Conservation (phyloP, 1,140 invertebrate genomes). For the Macrotrachela quadricornifera region DNA sequence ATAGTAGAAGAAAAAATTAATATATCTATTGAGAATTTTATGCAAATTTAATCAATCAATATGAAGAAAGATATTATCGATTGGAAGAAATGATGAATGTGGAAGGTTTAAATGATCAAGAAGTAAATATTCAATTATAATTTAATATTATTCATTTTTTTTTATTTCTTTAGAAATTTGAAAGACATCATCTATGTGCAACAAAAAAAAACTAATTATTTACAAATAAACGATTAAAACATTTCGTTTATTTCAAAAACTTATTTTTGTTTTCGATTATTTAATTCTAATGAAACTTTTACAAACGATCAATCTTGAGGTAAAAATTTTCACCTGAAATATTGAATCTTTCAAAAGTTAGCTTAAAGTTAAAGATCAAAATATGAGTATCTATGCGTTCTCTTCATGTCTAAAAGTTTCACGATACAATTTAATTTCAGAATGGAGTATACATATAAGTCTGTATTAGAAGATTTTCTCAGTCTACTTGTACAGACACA, state of each 20-base stretch:
- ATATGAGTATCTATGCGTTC: no score
- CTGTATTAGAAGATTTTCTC: no score
- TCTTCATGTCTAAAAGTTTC: no score
- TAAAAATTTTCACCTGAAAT: conserved; percentile 90
- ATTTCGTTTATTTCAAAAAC: no score
- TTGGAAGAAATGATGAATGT: conserved; percentile 80
- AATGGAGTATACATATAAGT: no score
- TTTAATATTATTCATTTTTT: no score
- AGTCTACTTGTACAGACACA: no score
- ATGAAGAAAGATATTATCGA: conserved; percentile 72
- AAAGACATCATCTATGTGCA: conserved; percentile 41
- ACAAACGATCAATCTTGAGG: conserved; percentile 98
- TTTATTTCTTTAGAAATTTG: no score
- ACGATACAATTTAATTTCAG: no score
- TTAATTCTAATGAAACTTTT: no score
- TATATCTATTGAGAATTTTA: conserved; percentile 95
- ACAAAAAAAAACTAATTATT: conserved; percentile 90
- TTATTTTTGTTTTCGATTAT: no score
- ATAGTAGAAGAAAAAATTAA: conserved; percentile 63
- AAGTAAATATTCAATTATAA: conserved; percentile 17
- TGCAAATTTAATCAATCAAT: conserved; percentile 84
- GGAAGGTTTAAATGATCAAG: conserved; percentile 43
- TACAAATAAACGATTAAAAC: conserved; percentile 80
- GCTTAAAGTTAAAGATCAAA: conserved; percentile 68
- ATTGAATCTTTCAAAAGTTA: conserved; percentile 76